A percentile compares a stretch with the other conserved stretches of the same genome.
These are phyloP conservation scores for Zosterops hypoxanthus DNA, from an alignment of 2,113 vertebrate genomes.

Conservation along the genomic window DNA sequence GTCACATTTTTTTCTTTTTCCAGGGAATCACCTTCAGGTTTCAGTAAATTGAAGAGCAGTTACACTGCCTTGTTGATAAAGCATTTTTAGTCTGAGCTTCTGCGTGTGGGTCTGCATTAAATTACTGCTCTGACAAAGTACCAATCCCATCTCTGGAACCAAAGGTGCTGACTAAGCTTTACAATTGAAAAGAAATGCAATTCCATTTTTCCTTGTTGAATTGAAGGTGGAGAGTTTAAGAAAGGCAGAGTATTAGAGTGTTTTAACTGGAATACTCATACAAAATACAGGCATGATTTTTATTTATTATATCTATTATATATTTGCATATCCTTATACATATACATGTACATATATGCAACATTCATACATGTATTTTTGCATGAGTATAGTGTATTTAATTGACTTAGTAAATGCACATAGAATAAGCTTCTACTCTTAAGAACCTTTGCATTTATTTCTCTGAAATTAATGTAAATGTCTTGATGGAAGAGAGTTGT, in stretches of 20 bases:
- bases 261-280: neutral
- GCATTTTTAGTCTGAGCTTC: neutral
- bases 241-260: neutral
- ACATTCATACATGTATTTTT: neutral
- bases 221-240: neutral
- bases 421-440: neutral
- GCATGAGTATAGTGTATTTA: neutral
- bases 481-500: neutral
- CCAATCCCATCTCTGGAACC: neutral
- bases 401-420: neutral
- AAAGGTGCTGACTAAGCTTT: conserved; percentile 12
- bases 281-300: neutral
- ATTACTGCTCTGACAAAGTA: neutral
- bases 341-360: too few species aligned
- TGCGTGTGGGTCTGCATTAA: neutral
- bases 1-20: neutral
- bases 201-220: neutral
- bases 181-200: neutral
- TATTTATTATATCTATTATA: neutral
- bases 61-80: neutral
- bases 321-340: neutral
- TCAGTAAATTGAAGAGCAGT: neutral
- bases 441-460: neutral
- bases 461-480: neutral
- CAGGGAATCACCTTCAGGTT: neutral